Percentiles rank a stretch among this genome's conserved stretches.
Conservation (phyloP, 1,140 invertebrate genomes). For the Globodera ellingtonae region DNA sequence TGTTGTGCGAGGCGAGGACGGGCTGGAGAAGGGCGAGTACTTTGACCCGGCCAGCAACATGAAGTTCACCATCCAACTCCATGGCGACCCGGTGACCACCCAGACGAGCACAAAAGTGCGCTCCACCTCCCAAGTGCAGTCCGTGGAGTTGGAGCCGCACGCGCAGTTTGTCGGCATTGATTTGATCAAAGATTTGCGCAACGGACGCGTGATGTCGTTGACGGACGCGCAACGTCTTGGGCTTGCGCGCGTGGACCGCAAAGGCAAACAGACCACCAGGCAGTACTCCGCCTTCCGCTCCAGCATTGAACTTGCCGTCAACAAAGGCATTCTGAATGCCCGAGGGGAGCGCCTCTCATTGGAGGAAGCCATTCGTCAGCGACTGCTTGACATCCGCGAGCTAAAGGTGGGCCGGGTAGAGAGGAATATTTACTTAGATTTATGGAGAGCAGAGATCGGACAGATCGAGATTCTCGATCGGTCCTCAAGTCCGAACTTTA, state of each 20-base stretch:
- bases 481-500: too few relatives aligned
- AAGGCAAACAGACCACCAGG: constrained; percentile 63
- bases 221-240: constrained; percentile 62
- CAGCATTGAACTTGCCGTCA: constrained; percentile 62
- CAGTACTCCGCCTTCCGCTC: constrained; percentile 62
- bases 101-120: constrained; percentile 64
- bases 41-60: constrained; percentile 77
- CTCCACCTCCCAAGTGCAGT: constrained; percentile 62
- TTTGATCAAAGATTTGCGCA: constrained; percentile 60
- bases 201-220: constrained; percentile 56
- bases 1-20: constrained; percentile 55
- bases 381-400: constrained; percentile 64
- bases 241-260: constrained; percentile 62
- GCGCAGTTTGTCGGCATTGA: constrained; percentile 65
- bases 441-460: too few relatives aligned
- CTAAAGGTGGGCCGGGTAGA: constrained; percentile 25
- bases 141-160: constrained; percentile 63
- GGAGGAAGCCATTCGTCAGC: constrained; percentile 66
- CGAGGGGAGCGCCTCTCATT: constrained; percentile 63
- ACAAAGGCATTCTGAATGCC: constrained; percentile 58
- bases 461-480: too few relatives aligned
- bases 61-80: constrained; percentile 72
- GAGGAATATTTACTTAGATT: too few relatives aligned
- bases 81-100: constrained; percentile 60
- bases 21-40: constrained; percentile 75